A percentile compares a stretch with the other conserved stretches of the same genome.
Evolutionary conservation across 2,888 invertebrate genomes (phyloP).

Genomic region (Harpagoxenus sublaevis): DNA sequence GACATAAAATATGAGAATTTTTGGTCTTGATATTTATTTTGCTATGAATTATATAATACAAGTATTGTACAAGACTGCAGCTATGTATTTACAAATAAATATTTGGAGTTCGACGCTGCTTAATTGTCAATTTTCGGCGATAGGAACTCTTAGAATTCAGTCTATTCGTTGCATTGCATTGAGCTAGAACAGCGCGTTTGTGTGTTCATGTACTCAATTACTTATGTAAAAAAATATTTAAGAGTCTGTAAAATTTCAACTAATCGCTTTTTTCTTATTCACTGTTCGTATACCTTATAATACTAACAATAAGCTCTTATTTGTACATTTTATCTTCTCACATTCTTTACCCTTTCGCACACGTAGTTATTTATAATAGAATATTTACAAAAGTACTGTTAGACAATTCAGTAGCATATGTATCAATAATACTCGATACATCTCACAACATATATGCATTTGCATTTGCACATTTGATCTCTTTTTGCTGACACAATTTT

Average conservation of each 20-base stretch:
- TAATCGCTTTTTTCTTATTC: constrained; percentile 24
- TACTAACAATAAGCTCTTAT: constrained; percentile 15
- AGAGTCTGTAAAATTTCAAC: constrained; percentile 66
- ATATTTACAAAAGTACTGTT: constrained; percentile 26
- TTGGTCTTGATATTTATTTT: constrained; percentile 46
- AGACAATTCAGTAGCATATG: background rate
- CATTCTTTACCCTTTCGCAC: background rate
- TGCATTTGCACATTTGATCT: background rate
- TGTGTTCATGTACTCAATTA: constrained; percentile 57
- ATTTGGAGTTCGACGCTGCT: constrained; percentile 75
- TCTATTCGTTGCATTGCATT: constrained; percentile 83
- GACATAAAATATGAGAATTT: background rate
- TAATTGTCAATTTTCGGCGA: constrained; percentile 69
- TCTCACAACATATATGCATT: background rate
- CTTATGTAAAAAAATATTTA: constrained; percentile 76
- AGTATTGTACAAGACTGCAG: constrained; percentile 65
- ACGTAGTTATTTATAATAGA: background rate
- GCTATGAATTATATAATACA: constrained; percentile 63
- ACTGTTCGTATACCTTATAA: constrained; percentile 8
- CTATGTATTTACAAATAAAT: constrained; percentile 84
- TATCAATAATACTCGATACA: background rate
- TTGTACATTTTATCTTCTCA: constrained; percentile 53
- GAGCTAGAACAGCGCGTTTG: constrained; percentile 73
- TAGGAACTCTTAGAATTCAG: constrained; percentile 85
- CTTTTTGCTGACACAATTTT: background rate